Evolutionary conservation across 2,888 invertebrate species (phyloP), one percentile per base, ranked within the genome.

Genomic region (Drosophila neonasuta): DNA sequence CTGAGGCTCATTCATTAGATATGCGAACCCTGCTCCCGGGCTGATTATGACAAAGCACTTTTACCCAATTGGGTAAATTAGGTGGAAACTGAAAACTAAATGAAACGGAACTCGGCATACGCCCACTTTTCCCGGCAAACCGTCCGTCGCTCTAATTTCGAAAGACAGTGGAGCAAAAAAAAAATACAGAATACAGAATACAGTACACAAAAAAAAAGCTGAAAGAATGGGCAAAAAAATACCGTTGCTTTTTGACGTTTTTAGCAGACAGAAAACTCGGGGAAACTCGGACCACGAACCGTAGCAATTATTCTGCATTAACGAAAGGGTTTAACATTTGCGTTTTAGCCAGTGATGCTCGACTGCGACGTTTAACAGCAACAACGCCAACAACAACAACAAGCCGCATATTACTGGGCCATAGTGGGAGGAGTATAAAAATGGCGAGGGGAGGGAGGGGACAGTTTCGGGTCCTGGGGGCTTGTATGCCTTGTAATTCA

Each of bases 21-120:
- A 81, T 81, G 75, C 76, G 80, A 78, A 86, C 88, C 88, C 87
- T 81, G 88, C 89, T 86, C 79, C 76, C 76, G 80, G 80, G 86
- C 88, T 88, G 88, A 88, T 88, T 89, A 89, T 88, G 88, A 89
- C 83, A 85, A 88, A 89, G 88, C 88, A 87, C 88, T 82, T 88
- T 87, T 85, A 79, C 86, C 88, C 86, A 88, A 88, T 86, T 86
- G 88, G 86, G 78, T 88, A 87, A 88, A 88, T 88, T 88, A 88
- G 87, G 86, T 86, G 86, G 79, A 88, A 88, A 88, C 82, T 83
- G 80, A 82, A 88, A 88, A 86, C 83, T 84, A 87, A 84, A 84
- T 86, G 83, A 86, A 86, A 80, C 83, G 83, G 78, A 84, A 86
- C 83, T 79, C 56, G 78, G 62, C 77, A 72, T 67, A 77, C 86